Evolutionary conservation across 1,140 invertebrate species (phyloP), one percentile per base, ranked within the genome.

Genomic region (Coenobita brevimanus): DNA sequence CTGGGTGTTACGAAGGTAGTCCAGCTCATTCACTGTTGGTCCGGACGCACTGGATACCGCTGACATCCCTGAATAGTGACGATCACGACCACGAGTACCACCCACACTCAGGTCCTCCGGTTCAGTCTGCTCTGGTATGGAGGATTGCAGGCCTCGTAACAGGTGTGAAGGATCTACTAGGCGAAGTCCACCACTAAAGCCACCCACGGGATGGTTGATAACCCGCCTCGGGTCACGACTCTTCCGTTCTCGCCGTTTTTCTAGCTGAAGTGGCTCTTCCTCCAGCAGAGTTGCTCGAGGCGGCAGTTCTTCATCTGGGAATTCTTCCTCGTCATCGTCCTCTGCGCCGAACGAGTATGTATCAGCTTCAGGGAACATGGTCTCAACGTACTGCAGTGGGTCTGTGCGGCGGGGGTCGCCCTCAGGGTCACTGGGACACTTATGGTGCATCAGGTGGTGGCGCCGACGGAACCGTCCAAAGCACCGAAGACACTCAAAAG

Each of bases 381-480:
- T 89, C 75, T 93, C 92, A 13, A 64, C 54, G 62, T 33, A 33
- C 36, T 89, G 43, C 54, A 46, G 60, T 43, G 36, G 64, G 21
- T 71, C 50, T 15, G 41, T 8, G 17, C 17, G 33, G 13, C 82
- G 64, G 38, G 50, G 69, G 57, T 89, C 89, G 41, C 10, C 46
- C 50, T 88, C 83, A 54, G 85, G 85, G 67, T 92, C 92, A 8
- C 94, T 94, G 54, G 94, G 94, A 91, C 97, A 98, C 91, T 97
- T 97, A 93, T 98, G 97, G 90, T 97, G 95, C 90, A 96, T 94
- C 2, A 97, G 93, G 91, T 97, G 97, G 91, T 97, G 97, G 91
- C 96, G 94, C 88, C 97, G 93, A 3, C 97, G 93, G 92, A 97
- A 98, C 67, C 95, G 93, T 76, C 95, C 95, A 8, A 94, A 94